Base-by-base conservation (phyloP, 2,113 vertebrate genomes). In the Nerophis ophidion region DNA sequence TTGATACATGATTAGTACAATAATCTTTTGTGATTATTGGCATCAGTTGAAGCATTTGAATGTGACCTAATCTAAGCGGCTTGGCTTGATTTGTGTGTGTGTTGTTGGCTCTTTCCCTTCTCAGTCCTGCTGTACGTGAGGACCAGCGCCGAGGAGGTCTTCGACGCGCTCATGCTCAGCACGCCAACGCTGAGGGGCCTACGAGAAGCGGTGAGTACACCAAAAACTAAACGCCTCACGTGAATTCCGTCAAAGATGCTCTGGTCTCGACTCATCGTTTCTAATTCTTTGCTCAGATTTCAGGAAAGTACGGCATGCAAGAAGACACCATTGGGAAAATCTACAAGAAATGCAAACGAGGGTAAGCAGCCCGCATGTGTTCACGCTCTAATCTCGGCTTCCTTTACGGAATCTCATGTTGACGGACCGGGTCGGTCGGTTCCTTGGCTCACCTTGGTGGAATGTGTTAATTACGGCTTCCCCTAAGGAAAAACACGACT, bases 271-370 rank as follows among this genome's bases (percentile, higher is more conserved):
- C 13, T 34, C 40, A 35, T 47, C 45, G 13, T 59, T 8, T 60
- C 12, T 36, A 42, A 55, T 68, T 70, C 62, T 66, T 38, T 66
- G 63, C 82, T 88, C 83, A 99, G 97, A 94, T 99, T 87, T 99
- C 97, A 81, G 93, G 98, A 88, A 99, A 99, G 83, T 99, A 99
- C 0, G 91, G 93, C n/a, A 77, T 99, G 77, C 93, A 92, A 38
- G 92, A 92, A 81, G 93, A 96, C 81, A 93, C 92, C 82, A 96
- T 99, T 75, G 91, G 90, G 76, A 99, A 95, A 91, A 93, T 99
- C 83, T 99, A 94, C 90, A 99, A 99, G 83, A 99, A 97, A 72
- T 99, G 97, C 91, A 99, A 97, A 86, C 89, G 95, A 86, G 97
- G 97, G 97, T 99, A 83, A 95, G 96, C 79, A 2, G 71, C 40